Percentiles rank a stretch among this genome's conserved stretches.
phyloP scores from a whole-genome alignment of 2,113 vertebrate species.

The Cinclus cinclus region DNA sequence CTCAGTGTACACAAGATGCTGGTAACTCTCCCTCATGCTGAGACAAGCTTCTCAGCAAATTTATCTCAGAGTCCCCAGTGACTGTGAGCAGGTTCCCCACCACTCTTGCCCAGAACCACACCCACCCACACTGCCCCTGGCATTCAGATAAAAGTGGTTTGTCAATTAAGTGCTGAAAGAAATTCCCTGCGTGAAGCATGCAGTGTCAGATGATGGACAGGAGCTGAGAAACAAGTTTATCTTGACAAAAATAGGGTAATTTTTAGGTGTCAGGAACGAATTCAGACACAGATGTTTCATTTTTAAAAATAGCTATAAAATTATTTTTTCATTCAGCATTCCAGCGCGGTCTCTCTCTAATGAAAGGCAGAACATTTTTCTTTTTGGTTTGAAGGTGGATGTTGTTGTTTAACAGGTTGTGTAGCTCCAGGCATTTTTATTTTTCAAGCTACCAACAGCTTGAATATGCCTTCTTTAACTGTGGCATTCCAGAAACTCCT shows the following conservation, averaged over 20 bases:
- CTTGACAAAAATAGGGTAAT: neutral
- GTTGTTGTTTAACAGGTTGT: constrained; percentile 1
- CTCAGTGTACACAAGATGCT: neutral
- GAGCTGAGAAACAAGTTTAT: neutral
- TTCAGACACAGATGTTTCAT: neutral
- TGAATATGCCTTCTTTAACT: neutral
- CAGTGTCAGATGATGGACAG: neutral
- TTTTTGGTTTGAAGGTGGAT: neutral
- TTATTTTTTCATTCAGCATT: neutral
- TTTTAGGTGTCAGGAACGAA: neutral
- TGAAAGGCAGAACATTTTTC: neutral
- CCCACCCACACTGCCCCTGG: neutral
- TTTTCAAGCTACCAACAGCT: constrained; percentile 12
- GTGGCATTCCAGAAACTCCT: neutral
- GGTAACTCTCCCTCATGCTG: neutral
- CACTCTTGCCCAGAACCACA: neutral
- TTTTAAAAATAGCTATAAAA: neutral
- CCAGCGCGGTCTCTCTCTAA: neutral
- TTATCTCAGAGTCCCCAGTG: neutral
- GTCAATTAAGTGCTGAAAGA: constrained; percentile 38
- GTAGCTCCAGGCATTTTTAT: constrained; percentile 7
- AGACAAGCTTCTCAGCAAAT: constrained; percentile 34
- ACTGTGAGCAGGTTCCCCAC: neutral
- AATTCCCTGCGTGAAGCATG: constrained; percentile 28
- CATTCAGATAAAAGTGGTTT: constrained; percentile 36